These are phyloP conservation scores for Tichodroma muraria DNA, from an alignment of 2,113 vertebrate species.

Conservation along the genomic window DNA sequence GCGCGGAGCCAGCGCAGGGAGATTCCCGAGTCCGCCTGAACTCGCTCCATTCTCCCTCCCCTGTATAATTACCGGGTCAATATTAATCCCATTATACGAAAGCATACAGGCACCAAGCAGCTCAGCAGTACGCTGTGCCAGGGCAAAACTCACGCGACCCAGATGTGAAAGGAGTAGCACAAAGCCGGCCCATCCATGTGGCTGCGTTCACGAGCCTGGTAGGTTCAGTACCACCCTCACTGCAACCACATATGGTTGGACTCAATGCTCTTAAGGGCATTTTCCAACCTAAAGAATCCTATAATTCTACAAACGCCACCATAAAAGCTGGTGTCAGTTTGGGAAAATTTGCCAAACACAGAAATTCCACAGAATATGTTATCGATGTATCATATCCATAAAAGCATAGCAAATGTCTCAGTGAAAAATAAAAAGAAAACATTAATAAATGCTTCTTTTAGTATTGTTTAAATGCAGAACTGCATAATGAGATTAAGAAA, in stretches of 20 bases:
- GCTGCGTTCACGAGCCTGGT: no score
- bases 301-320: background rate
- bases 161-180: background rate
- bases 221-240: background rate
- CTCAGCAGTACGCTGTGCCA: background rate
- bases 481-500: background rate
- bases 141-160: background rate
- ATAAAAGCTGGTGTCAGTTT: background rate
- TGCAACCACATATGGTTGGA: fast-evolving
- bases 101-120: background rate
- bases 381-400: background rate
- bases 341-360: background rate
- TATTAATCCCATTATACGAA: background rate
- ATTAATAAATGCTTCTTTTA: background rate
- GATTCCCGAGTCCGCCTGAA: background rate
- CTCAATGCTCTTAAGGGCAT: fast-evolving
- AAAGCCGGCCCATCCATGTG: background rate
- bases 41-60: background rate
- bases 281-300: background rate
- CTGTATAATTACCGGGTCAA: background rate
- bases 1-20: fast-evolving
- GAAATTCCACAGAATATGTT: background rate
- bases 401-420: background rate
- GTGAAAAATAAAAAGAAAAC: background rate
- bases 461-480: background rate